Conservation (phyloP, 1,140 invertebrate species). For the Teleogryllus occipitalis region DNA sequence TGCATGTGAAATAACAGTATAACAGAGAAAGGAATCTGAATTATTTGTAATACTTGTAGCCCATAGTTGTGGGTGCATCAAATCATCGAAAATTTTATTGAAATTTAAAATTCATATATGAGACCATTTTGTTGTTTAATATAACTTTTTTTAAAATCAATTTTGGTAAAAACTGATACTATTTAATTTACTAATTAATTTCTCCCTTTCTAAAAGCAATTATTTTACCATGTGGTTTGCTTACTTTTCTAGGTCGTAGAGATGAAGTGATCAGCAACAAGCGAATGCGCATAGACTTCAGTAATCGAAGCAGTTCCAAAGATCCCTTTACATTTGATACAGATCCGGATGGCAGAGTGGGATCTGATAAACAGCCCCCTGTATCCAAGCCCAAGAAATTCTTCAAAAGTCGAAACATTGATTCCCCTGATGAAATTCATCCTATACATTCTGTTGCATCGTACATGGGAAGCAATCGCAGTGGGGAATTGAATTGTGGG, state of each 20-base stretch:
- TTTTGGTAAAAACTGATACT: background rate
- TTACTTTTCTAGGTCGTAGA: conserved; percentile 16
- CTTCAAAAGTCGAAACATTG: conserved; percentile 75
- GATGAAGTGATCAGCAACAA: conserved; percentile 20
- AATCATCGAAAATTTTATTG: too few relatives aligned
- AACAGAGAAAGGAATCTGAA: too few relatives aligned
- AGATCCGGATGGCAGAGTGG: conserved; percentile 32
- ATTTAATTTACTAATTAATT: background rate
- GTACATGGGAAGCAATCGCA: conserved; percentile 18
- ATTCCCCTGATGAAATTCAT: conserved; percentile 32
- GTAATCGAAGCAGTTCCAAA: conserved; percentile 22
- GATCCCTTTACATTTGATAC: conserved; percentile 41
- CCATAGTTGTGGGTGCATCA: too few relatives aligned
- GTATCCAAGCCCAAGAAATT: conserved; percentile 77
- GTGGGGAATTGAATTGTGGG: conserved; percentile 9
- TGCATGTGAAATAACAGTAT: too few relatives aligned
- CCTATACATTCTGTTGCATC: background rate
- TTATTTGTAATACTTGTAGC: too few relatives aligned
- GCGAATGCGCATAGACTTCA: conserved; percentile 15
- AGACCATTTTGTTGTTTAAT: too few relatives aligned
- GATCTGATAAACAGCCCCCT: conserved; percentile 29
- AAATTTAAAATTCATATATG: too few relatives aligned
- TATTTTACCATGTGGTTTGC: background rate
- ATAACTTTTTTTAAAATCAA: too few relatives aligned
- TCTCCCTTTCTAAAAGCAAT: background rate